These are phyloP conservation scores for Leontocebus nigricollis DNA, from an alignment of 2,797 vertebrate genomes.

Conservation along the genomic window DNA sequence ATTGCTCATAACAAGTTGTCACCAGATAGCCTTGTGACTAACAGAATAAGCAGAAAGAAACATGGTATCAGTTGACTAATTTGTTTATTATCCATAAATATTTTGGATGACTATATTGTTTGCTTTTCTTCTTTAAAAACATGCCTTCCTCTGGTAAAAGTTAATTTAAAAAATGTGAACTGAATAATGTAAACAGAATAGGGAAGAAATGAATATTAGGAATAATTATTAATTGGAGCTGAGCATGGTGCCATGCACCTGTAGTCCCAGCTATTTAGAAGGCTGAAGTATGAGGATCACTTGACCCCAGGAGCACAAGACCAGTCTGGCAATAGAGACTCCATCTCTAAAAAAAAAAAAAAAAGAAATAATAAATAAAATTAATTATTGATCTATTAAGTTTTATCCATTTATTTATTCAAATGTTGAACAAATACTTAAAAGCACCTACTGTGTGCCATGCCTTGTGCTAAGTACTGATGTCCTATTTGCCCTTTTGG, in stretches of 20 bases:
- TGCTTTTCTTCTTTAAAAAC: slow-evolving; percentile 20
- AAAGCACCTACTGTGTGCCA: neutral
- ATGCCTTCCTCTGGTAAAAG: neutral
- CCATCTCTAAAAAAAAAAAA: neutral
- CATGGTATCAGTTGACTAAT: neutral
- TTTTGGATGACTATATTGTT: neutral
- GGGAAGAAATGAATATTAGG: neutral
- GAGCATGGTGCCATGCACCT: neutral
- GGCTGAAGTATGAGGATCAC: neutral
- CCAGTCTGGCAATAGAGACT: neutral
- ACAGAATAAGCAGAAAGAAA: neutral
- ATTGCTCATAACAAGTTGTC: slow-evolving; percentile 31
- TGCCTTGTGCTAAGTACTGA: neutral
- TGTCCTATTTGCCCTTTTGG: neutral
- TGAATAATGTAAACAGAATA: neutral
- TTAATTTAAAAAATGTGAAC: slow-evolving; percentile 22
- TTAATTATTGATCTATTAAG: neutral
- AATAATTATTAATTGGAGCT: neutral
- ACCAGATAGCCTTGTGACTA: neutral
- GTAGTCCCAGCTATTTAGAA: neutral
- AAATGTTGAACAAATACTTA: neutral
- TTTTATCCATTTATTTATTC: neutral
- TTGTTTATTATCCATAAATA: slow-evolving; percentile 44
- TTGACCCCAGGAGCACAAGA: neutral
- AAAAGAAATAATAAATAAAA: neutral